Conservation (phyloP, 35 echinoderm and acorn worm species). For the Ophioderma brevispina region DNA sequence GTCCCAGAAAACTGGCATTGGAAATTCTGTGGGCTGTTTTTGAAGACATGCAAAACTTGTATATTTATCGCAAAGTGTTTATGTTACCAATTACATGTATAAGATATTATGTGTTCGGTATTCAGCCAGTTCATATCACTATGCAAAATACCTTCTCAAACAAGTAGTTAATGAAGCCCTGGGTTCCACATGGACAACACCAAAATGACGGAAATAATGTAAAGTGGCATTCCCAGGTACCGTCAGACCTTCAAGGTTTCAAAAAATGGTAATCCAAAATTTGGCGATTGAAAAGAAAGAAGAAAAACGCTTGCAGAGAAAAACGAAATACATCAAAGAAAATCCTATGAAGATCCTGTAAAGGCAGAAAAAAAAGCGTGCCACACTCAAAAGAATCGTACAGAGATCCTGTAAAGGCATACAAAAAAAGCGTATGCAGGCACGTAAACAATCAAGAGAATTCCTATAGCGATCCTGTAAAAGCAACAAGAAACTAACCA, state of each 20-base stretch:
- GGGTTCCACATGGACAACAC: neutral
- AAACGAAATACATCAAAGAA: neutral
- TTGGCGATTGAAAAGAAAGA: neutral
- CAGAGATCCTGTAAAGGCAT: neutral
- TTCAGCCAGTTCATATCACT: neutral
- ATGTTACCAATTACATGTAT: neutral
- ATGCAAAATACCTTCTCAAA: neutral
- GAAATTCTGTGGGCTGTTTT: neutral
- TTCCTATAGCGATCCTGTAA: neutral
- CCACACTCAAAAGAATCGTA: neutral
- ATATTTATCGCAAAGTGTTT: neutral
- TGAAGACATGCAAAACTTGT: neutral
- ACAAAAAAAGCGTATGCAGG: neutral
- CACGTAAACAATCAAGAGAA: neutral
- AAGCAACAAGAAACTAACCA: neutral
- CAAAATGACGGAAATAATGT: neutral
- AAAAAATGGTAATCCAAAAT: neutral
- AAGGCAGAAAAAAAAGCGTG: neutral
- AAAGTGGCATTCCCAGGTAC: neutral
- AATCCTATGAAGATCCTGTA: slow-evolving; percentile 6
- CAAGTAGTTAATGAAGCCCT: neutral
- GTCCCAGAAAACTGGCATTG: neutral
- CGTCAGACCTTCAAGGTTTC: neutral
- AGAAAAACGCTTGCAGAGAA: neutral
- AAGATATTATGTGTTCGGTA: neutral